These are phyloP conservation scores for Stictocephala bisonia DNA, from an alignment of 2,888 invertebrate species.

Conservation along the genomic window DNA sequence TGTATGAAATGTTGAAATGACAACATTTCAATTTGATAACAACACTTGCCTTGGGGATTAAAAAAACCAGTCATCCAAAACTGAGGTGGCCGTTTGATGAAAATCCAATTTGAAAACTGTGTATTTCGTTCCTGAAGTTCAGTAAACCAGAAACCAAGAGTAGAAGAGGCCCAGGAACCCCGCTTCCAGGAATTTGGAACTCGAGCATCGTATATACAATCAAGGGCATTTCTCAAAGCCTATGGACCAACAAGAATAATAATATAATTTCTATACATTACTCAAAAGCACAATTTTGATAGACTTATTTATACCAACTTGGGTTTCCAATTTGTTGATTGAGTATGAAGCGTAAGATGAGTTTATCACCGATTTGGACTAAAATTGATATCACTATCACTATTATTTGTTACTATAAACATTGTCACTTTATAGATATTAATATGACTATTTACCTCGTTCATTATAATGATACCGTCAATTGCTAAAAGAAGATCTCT, in stretches of 20 bases:
- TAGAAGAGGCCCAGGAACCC: constrained; percentile 86
- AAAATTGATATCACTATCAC: no score
- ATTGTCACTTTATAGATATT: no score
- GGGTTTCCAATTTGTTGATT: no score
- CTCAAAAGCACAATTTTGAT: background rate
- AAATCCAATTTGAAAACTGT: constrained; percentile 84
- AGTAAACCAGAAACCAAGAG: constrained; percentile 92
- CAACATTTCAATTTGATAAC: no score
- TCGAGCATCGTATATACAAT: constrained; percentile 88
- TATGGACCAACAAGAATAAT: constrained; percentile 62
- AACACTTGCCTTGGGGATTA: constrained; percentile 81
- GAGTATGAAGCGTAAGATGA: no score
- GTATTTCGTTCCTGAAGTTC: constrained; percentile 84
- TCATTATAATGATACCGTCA: constrained; percentile 93
- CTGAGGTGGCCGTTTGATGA: constrained; percentile 75
- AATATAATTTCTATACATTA: background rate
- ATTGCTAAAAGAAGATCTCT: constrained; percentile 85
- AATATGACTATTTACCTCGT: no score
- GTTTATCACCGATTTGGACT: no score
- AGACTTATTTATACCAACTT: no score
- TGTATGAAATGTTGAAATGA: no score
- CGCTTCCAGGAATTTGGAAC: constrained; percentile 80
- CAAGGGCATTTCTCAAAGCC: constrained; percentile 83
- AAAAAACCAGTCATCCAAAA: constrained; percentile 97
- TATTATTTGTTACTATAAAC: no score